Evolutionary conservation across 2,888 invertebrate genomes (phyloP).

Genomic region (Vanessa cardui): DNA sequence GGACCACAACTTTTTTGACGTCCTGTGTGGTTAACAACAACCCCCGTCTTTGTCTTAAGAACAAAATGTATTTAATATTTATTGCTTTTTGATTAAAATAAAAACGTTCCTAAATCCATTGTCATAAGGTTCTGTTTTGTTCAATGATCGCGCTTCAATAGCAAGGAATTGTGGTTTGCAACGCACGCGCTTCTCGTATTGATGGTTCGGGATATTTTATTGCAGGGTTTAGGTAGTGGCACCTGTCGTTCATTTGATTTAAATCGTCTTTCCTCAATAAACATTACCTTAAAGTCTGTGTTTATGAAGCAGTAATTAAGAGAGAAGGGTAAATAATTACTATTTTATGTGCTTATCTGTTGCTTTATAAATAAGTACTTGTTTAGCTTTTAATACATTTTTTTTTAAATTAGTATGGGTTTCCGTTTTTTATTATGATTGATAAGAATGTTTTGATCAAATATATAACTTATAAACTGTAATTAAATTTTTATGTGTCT

Average conservation of each 20-base stretch:
- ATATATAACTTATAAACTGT: too few relatives aligned
- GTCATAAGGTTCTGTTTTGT: slow-evolving; percentile 30
- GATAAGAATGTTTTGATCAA: too few relatives aligned
- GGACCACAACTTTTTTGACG: slow-evolving; percentile 52
- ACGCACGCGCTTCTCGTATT: slow-evolving; percentile 61
- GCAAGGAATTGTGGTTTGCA: slow-evolving; percentile 63
- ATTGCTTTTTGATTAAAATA: slow-evolving; percentile 4
- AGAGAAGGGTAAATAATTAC: slow-evolving; percentile 15
- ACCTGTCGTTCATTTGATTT: slow-evolving; percentile 38
- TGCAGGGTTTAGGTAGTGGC: slow-evolving; percentile 35
- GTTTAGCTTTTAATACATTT: too few relatives aligned
- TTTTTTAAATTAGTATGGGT: too few relatives aligned
- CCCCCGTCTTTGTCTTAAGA: slow-evolving; percentile 35
- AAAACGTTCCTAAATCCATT: slow-evolving; percentile 15
- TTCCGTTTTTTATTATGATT: too few relatives aligned
- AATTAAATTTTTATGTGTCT: too few relatives aligned
- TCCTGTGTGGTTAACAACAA: slow-evolving; percentile 62
- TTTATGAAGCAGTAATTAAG: slow-evolving; percentile 10
- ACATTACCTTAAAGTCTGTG: slow-evolving; percentile 24
- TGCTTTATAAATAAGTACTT: too few relatives aligned
- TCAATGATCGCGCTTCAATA: slow-evolving; percentile 33
- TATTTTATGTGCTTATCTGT: not conserved
- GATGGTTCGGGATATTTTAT: slow-evolving; percentile 48
- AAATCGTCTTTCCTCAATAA: slow-evolving; percentile 36
- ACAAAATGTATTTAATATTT: slow-evolving; percentile 36